These are phyloP conservation scores for Tachina grossa DNA, from an alignment of 2,888 invertebrate genomes.

Conservation along the genomic window DNA sequence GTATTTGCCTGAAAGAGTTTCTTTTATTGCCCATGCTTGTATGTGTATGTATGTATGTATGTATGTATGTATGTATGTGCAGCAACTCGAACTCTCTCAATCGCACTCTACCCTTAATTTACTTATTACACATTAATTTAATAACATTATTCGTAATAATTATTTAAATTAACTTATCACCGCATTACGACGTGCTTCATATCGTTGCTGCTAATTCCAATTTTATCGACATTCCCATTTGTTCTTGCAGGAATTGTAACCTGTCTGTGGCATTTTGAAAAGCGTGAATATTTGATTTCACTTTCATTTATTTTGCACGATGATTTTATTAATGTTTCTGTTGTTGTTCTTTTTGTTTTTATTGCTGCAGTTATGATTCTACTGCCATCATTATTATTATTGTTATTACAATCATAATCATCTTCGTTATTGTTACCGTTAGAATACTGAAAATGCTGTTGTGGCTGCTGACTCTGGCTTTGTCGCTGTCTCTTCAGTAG, in stretches of 20 bases:
- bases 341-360: conserved; percentile 1
- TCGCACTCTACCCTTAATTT: conserved; percentile 25
- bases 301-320: conserved; percentile 36
- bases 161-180: conserved; percentile 70
- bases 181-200: conserved; percentile 59
- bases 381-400: conserved; percentile 5
- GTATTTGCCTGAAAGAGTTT: conserved; percentile 1
- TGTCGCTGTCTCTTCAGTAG: conserved; percentile 25
- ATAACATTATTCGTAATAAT: conserved; percentile 61
- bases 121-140: conserved; percentile 60
- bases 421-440: conserved; percentile 51
- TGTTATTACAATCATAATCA: conserved; percentile 34
- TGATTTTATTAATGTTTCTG: conserved; percentile 16
- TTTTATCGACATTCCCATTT: conserved; percentile 27
- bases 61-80: neutral
- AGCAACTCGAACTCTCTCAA: neutral
- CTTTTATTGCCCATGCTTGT: neutral
- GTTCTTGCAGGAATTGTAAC: conserved; percentile 45
- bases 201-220: conserved; percentile 35
- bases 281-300: conserved; percentile 44
- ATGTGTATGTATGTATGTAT: neutral
- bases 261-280: conserved; percentile 52
- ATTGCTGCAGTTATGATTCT: conserved; percentile 25
- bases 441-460: conserved; percentile 26
- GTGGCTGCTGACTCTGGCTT: conserved; percentile 2